Conservation (phyloP, 2,797 vertebrate species). For the Myioborus miniatus region DNA sequence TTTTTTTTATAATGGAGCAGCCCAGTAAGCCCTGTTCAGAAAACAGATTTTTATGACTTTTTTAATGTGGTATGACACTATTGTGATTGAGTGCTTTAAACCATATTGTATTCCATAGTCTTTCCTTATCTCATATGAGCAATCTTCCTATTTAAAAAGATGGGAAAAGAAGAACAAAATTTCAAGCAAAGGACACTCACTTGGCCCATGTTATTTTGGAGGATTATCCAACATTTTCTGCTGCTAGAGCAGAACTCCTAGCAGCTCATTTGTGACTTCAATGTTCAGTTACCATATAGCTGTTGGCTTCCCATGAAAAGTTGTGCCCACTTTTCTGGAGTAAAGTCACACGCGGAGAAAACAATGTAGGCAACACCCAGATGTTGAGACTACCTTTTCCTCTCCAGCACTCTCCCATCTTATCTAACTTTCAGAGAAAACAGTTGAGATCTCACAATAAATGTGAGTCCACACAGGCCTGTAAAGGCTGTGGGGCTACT, state of each 20-base stretch:
- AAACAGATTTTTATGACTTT: not conserved
- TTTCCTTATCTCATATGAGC: not conserved
- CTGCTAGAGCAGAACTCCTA: not conserved
- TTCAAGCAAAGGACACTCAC: not conserved
- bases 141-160: not conserved
- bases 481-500: not conserved
- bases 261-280: not conserved
- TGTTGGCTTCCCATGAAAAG: not conserved
- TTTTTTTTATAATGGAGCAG: not conserved
- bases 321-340: not conserved
- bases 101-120: not conserved
- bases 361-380: not conserved
- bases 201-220: not conserved
- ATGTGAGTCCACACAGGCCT: not conserved
- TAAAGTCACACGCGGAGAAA: not conserved
- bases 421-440: not conserved
- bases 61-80: not conserved
- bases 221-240: not conserved
- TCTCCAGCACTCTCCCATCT: not conserved
- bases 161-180: not conserved
- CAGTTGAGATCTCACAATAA: not conserved
- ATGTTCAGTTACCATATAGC: not conserved
- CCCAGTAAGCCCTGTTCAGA: not conserved
- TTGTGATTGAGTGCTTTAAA: not conserved
- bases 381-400: not conserved